These are phyloP conservation scores for Trisateles emortualis DNA, from an alignment of 2,888 invertebrate species.

Conservation along the genomic window DNA sequence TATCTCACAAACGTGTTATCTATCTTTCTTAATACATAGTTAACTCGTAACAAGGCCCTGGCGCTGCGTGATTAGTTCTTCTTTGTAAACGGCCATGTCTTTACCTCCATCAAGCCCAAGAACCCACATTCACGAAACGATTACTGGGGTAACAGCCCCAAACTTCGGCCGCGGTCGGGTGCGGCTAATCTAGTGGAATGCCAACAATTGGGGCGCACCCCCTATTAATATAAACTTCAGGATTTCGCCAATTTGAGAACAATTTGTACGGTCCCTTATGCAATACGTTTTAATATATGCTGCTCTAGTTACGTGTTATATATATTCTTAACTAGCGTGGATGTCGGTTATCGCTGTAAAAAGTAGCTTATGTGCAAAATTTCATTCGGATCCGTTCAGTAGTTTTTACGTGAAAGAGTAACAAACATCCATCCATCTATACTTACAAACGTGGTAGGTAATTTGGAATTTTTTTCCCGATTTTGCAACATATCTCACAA, in stretches of 20 bases:
- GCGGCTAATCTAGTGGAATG: conserved; percentile 47
- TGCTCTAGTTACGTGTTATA: no score
- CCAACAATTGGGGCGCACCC: conserved; percentile 40
- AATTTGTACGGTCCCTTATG: conserved; percentile 27
- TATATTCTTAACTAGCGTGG: no score
- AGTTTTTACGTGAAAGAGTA: no score
- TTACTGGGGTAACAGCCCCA: conserved; percentile 30
- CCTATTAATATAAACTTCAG: conserved; percentile 47
- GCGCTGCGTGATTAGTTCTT: conserved; percentile 4
- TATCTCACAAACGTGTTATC: neutral
- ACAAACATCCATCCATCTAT: no score
- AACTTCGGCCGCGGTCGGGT: conserved; percentile 38
- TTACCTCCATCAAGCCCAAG: conserved; percentile 14
- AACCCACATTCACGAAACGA: conserved; percentile 28
- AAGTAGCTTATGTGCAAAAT: neutral
- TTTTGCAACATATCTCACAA: no score
- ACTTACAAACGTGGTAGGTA: no score
- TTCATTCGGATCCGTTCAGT: no score
- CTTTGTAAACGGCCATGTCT: conserved; percentile 6
- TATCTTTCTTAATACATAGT: no score
- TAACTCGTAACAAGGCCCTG: neutral
- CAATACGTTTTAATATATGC: neutral
- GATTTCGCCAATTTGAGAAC: conserved; percentile 30
- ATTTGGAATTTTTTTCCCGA: no score
- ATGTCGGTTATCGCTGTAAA: no score